These are phyloP conservation scores for Psilanteris sp. DNA, from an alignment of 1,140 invertebrate genomes.

Conservation along the genomic window DNA sequence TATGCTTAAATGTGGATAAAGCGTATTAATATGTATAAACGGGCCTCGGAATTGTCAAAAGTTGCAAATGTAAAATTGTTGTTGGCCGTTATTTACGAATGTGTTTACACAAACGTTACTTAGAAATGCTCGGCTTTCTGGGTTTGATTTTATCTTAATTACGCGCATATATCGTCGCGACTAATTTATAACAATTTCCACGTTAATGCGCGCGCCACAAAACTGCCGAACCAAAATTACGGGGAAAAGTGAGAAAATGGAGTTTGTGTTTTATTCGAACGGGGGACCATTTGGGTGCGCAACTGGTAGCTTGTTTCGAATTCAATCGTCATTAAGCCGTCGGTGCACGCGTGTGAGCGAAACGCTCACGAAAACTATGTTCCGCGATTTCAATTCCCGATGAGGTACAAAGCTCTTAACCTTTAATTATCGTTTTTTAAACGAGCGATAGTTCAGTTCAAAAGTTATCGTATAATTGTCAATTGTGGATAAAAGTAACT, in stretches of 20 bases:
- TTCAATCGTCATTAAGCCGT: too few species aligned
- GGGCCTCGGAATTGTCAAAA: conserved; percentile 9
- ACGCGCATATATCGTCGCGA: background rate
- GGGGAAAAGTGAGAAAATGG: background rate
- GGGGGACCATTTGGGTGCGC: too few species aligned
- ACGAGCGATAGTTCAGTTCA: too few species aligned
- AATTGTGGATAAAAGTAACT: too few species aligned
- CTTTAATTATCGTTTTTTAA: too few species aligned
- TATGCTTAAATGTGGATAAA: conserved; percentile 24
- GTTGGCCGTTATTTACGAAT: conserved; percentile 20
- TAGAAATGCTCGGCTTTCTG: conserved; percentile 11
- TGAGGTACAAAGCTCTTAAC: too few species aligned
- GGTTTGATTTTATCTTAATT: conserved; percentile 5
- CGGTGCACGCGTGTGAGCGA: too few species aligned
- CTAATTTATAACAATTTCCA: conserved; percentile 15
- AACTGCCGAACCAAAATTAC: conserved; percentile 3
- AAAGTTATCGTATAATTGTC: too few species aligned
- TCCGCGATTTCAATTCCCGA: too few species aligned
- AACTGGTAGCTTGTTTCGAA: too few species aligned
- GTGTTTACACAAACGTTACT: conserved; percentile 10
- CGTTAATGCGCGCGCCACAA: conserved; percentile 1
- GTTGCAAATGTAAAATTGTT: conserved; percentile 14
- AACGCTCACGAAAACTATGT: too few species aligned
- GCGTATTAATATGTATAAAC: conserved; percentile 27
- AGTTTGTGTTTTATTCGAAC: too few species aligned